Percentiles rank a stretch among this genome's conserved stretches.
Evolutionary conservation across 2,797 vertebrate species (phyloP).

Genomic region (Meda fulgida): DNA sequence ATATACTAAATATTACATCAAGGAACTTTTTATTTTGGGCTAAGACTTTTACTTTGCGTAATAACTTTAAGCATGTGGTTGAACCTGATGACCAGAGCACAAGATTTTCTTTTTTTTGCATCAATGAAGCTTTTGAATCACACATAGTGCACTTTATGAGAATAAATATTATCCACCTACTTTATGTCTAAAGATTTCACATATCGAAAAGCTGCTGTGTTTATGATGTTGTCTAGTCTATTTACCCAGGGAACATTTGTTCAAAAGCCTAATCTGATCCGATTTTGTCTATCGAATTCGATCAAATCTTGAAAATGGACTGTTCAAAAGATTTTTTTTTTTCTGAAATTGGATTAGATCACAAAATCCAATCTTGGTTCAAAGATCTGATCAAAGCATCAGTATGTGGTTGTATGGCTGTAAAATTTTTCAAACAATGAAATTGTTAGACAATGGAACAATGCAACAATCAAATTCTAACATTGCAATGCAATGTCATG

Average conservation of each 20-base stretch:
- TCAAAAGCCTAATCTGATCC: too few relatives aligned
- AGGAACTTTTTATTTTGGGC: conserved; percentile 23
- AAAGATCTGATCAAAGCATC: too few relatives aligned
- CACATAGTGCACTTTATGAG: neutral
- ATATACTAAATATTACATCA: conserved; percentile 37
- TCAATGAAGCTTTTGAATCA: neutral
- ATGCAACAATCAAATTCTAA: too few relatives aligned
- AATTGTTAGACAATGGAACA: too few relatives aligned
- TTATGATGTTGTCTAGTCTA: conserved; percentile 50
- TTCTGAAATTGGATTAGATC: too few relatives aligned
- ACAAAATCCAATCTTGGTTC: too few relatives aligned
- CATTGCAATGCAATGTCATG: too few relatives aligned
- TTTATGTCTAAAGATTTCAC: neutral
- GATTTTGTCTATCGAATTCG: too few relatives aligned
- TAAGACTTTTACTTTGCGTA: conserved; percentile 20
- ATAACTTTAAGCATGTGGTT: neutral
- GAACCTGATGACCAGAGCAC: neutral
- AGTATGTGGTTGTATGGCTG: too few relatives aligned
- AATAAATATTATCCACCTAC: conserved; percentile 1
- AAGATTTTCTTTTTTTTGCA: neutral
- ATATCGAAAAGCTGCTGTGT: conserved; percentile 5
- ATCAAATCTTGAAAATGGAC: too few relatives aligned
- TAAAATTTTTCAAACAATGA: too few relatives aligned
- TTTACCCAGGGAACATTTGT: conserved; percentile 9
- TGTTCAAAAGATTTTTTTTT: too few relatives aligned